Evolutionary conservation across 2,113 vertebrate species (phyloP).

Genomic region (Paramisgurnus dabryanus): DNA sequence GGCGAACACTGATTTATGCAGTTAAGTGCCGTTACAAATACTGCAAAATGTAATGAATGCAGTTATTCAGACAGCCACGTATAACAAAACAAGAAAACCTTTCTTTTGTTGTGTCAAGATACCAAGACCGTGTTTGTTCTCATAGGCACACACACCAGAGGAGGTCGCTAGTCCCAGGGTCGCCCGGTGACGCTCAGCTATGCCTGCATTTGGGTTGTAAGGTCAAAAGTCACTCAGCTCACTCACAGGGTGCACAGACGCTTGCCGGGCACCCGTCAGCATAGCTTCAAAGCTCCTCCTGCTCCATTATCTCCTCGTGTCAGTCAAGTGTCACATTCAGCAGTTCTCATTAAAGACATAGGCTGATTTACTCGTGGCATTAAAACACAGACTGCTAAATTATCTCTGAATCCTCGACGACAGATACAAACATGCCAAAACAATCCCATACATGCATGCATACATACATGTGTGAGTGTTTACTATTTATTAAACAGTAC

Average conservation of each 20-base stretch:
- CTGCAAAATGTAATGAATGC: no score
- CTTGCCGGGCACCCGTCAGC: slow-evolving; percentile 38
- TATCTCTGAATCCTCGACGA: slow-evolving; percentile 26
- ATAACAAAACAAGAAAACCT: background rate
- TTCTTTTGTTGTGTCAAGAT: background rate
- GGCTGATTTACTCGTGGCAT: slow-evolving; percentile 66
- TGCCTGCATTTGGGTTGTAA: slow-evolving; percentile 63
- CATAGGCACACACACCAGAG: slow-evolving; percentile 32
- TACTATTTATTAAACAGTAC: no score
- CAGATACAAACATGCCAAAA: background rate
- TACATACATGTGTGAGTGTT: no score
- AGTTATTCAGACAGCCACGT: no score
- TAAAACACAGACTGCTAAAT: slow-evolving; percentile 65
- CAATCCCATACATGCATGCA: background rate
- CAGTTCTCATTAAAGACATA: slow-evolving; percentile 67
- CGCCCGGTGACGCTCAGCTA: slow-evolving; percentile 64
- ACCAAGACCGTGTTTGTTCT: slow-evolving; percentile 30
- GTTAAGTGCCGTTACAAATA: no score
- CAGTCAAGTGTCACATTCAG: slow-evolving; percentile 63
- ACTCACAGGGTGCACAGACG: slow-evolving; percentile 47
- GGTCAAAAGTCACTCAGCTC: slow-evolving; percentile 74
- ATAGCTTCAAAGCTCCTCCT: slow-evolving; percentile 49
- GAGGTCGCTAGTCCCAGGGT: slow-evolving; percentile 58
- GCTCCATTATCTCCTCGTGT: slow-evolving; percentile 48
- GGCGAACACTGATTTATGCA: no score